Evolutionary conservation across 2,797 vertebrate genomes (phyloP), one percentile per base, ranked within the genome.

Genomic region (Schizopygopsis pylzovi): DNA sequence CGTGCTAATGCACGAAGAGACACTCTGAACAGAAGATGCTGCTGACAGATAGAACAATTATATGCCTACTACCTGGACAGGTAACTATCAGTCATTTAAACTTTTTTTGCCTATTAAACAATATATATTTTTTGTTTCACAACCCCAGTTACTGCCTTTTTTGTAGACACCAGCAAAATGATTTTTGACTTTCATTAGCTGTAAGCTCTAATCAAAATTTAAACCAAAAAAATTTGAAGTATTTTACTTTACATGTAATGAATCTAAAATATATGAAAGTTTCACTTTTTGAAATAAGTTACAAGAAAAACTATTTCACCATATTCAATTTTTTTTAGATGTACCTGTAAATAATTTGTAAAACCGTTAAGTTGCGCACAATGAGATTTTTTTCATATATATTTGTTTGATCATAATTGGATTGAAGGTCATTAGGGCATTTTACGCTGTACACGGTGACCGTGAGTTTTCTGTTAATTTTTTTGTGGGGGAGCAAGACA

Each of bases 1-100:
- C 98, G 98, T 99, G 98, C 98, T 99, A 97, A 97, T 97, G 98
- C 98, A 98, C 97, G 98, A 99, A 99, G 98, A 99, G 97, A 99
- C 97, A 91, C 91, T 88, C 91, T 98, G 97, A 99, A 98, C 97
- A 95, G 98, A 99, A 98, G 98, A 99, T 97, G 96, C 98, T 98
- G 96, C 98, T 99, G 98, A 99, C 97, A 97, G 96, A 99, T 99
- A 99, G 97, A 98, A 99, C 99, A 99, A 99, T 98, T 97, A 98
- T 98, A 99, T 98, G 97, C 96, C 98, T 98, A 97, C 98, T 97
- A 96, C 98, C 96, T 96, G 97, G 97, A 99, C 97, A 99, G 98
- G 98, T 99, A 99, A 99, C 96, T 99, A 99, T 99, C 98, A 98
- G 97, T 97, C 96, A 97, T 97, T 99, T 96, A 97, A 98, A 98